Conservation (phyloP, 2,888 invertebrate species). For the Coenonympha arcania region DNA sequence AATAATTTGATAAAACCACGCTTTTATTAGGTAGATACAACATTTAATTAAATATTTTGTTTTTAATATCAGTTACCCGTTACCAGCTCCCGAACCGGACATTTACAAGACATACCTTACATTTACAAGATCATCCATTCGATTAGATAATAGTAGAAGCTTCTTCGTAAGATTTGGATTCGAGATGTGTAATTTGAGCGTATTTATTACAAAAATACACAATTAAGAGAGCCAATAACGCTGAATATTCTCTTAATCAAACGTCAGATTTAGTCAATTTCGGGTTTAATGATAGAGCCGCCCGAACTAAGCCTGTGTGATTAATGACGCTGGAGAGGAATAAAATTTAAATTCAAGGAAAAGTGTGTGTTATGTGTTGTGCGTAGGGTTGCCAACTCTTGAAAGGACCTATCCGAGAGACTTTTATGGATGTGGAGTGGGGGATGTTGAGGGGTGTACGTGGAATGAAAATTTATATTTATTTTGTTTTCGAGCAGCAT, state of each 20-base stretch:
- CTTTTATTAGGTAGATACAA: neutral
- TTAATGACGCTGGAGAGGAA: constrained; percentile 52
- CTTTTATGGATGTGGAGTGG: no score
- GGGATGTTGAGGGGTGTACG: no score
- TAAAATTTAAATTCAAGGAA: constrained; percentile 48
- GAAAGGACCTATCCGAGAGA: no score
- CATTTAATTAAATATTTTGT: constrained; percentile 10
- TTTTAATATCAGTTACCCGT: constrained; percentile 13
- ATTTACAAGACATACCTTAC: no score
- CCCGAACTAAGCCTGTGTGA: constrained; percentile 58
- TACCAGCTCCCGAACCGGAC: constrained; percentile 29
- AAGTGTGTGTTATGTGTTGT: constrained; percentile 31
- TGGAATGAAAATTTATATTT: no score
- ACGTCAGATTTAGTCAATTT: constrained; percentile 69
- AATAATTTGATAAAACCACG: neutral
- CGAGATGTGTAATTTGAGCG: constrained; percentile 38
- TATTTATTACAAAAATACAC: constrained; percentile 44
- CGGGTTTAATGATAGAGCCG: constrained; percentile 62
- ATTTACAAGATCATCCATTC: constrained; percentile 31
- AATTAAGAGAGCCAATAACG: constrained; percentile 44
- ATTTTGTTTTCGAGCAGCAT: no score
- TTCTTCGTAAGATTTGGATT: constrained; percentile 32
- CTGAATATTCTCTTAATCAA: constrained; percentile 64
- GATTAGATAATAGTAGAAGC: constrained; percentile 34
- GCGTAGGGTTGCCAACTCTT: no score